These are phyloP conservation scores for Otolemur garnettii DNA, from an alignment of 2,113 vertebrate genomes.

Conservation along the genomic window DNA sequence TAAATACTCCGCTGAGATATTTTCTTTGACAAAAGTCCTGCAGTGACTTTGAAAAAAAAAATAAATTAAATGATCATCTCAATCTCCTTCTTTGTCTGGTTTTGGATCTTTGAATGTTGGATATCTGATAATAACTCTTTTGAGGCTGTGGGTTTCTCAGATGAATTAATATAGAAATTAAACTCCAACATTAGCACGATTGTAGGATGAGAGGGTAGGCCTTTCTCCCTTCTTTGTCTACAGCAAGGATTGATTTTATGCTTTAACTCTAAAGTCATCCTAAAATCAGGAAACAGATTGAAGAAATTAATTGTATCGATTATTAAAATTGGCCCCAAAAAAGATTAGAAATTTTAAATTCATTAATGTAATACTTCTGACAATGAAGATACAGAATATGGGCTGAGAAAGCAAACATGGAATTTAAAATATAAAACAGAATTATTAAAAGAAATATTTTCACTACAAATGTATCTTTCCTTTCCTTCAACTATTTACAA, in stretches of 20 bases:
- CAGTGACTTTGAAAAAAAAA: not conserved
- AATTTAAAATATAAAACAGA: conserved; percentile 33
- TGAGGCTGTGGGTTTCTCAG: not conserved
- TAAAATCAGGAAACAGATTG: not conserved
- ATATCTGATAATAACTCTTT: not conserved
- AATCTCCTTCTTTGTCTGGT: not conserved
- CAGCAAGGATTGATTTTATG: not conserved
- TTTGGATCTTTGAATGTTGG: conserved; percentile 36
- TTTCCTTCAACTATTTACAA: conserved; percentile 52
- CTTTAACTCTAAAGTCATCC: not conserved
- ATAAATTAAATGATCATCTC: not conserved
- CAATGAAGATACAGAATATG: not conserved
- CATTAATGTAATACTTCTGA: conserved; percentile 53
- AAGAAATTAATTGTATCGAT: conserved; percentile 11
- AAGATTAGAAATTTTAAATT: conserved; percentile 28
- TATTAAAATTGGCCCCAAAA: conserved; percentile 59
- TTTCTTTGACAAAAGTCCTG: conserved; percentile 43
- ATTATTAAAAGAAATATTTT: conserved; percentile 41
- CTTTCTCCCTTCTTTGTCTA: not conserved
- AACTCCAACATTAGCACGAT: not conserved
- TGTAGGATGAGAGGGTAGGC: accelerated
- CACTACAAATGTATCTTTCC: conserved; percentile 65
- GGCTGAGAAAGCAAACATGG: not conserved
- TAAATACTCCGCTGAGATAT: not conserved
- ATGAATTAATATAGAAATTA: not conserved